Conservation (phyloP, 2,888 invertebrate genomes). For the Parochlus steinenii region DNA sequence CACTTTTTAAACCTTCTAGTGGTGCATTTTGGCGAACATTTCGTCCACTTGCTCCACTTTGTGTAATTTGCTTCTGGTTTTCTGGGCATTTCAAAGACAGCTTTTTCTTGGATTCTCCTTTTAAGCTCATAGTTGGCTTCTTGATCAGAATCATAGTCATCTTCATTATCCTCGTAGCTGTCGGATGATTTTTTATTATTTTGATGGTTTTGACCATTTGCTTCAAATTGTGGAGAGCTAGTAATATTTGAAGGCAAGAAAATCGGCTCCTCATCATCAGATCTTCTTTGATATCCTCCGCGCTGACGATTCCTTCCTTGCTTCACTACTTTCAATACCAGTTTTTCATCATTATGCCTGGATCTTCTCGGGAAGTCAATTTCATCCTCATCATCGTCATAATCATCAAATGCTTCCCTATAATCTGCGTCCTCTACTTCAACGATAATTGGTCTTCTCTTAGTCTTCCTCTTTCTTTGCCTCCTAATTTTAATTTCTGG, state of each 20-base stretch:
- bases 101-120: slow-evolving; percentile 20
- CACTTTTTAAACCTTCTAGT: slow-evolving; percentile 57
- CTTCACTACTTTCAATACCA: slow-evolving; percentile 10
- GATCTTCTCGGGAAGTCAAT: neutral
- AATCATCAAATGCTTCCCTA: slow-evolving; percentile 13
- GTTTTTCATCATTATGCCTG: neutral
- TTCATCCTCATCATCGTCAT: slow-evolving; percentile 16
- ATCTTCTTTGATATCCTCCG: neutral
- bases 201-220: slow-evolving; percentile 3
- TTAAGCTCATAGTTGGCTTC: slow-evolving; percentile 20
- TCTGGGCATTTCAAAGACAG: slow-evolving; percentile 22
- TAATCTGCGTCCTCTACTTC: slow-evolving; percentile 20
- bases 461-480: slow-evolving; percentile 17
- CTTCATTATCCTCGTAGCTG: slow-evolving; percentile 13
- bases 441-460: slow-evolving; percentile 19
- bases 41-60: slow-evolving; percentile 71
- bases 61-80: slow-evolving; percentile 38
- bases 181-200: slow-evolving; percentile 3
- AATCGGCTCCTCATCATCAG: slow-evolving; percentile 1
- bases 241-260: neutral
- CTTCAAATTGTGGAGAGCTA: neutral
- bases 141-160: slow-evolving; percentile 17
- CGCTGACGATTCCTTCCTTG: slow-evolving; percentile 3
- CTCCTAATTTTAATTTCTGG: slow-evolving; percentile 13
- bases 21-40: slow-evolving; percentile 62